These are phyloP conservation scores for Acinonyx jubatus DNA, from an alignment of 2,113 vertebrate genomes.

Conservation along the genomic window DNA sequence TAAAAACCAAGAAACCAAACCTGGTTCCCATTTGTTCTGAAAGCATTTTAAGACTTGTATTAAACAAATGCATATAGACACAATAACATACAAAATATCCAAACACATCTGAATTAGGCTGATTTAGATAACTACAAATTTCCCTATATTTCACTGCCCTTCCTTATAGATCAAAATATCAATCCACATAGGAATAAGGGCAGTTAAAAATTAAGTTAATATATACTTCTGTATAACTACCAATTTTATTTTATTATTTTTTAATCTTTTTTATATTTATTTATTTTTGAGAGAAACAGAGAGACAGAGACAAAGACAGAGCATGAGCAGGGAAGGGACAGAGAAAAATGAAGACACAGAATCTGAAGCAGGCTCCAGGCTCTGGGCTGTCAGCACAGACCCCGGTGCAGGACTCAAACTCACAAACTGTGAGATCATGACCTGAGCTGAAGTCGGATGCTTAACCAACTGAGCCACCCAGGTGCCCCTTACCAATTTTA, in stretches of 20 bases:
- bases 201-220: background rate
- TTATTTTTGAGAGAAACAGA: too few relatives aligned
- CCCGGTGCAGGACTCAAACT: too few relatives aligned
- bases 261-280: too few relatives aligned
- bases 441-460: too few relatives aligned
- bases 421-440: too few relatives aligned
- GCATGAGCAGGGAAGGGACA: too few relatives aligned
- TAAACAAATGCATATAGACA: background rate
- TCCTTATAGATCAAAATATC: background rate
- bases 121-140: background rate
- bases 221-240: background rate
- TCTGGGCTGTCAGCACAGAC: too few relatives aligned
- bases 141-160: background rate
- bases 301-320: too few relatives aligned
- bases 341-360: too few relatives aligned
- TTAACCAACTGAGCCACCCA: too few relatives aligned
- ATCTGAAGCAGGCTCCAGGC: too few relatives aligned
- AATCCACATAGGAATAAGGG: background rate
- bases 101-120: background rate
- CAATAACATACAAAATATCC: background rate
- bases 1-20: slow-evolving; percentile 4
- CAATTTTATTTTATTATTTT: background rate
- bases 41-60: background rate
- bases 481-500: background rate
- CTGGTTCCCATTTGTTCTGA: background rate